Evolutionary conservation across 2,888 invertebrate species (phyloP), one percentile per base, ranked within the genome.

Genomic region (Tricholauxania praeusta): DNA sequence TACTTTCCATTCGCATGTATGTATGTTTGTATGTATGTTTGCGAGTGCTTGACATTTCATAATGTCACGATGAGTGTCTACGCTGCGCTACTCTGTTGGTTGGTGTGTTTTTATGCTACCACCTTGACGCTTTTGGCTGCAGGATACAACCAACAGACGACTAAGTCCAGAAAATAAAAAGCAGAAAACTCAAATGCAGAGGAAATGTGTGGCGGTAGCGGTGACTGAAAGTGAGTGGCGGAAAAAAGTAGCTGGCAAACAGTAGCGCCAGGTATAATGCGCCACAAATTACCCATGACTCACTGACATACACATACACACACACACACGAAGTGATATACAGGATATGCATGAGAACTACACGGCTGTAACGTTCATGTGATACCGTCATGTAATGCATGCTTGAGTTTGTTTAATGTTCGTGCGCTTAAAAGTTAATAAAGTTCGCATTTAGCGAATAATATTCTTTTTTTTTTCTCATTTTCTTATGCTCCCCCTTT

Each of bases 351-450:
- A 39, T 39, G 39, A 39, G 39, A 39, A 39, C 39, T 39, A 39
- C 2, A 39, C 39, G 7, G 39, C 39, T 15, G 12, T 12, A 17
- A 55, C 47, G 10, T 55, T 55, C 60, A 69, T 62, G 60, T 51
- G 52, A 62, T 51, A 32, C 15, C 62, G 39, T 10, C 39, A 28
- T 69, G 66, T 72, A 66, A 66, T 72, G 66, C 66, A 28, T 67
- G 60, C 51, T 67, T 72, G 60, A 28, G 62, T 73, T 72, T 72
- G 73, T 73, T 75, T 70, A 75, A 75, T 73, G 72, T 70, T 69
- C 65, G 65, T 68, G 73, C 73, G 62, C 73, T 73, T 73, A 70
- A 73, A 74, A 71, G 74, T 75, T 75, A 66, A 72, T 75, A 74
- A 74, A 72, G 65, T 67, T 63, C 49, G 51, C 65, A 66, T 68